Conservation (phyloP, 2,888 invertebrate genomes). For the Luperina testacea region DNA sequence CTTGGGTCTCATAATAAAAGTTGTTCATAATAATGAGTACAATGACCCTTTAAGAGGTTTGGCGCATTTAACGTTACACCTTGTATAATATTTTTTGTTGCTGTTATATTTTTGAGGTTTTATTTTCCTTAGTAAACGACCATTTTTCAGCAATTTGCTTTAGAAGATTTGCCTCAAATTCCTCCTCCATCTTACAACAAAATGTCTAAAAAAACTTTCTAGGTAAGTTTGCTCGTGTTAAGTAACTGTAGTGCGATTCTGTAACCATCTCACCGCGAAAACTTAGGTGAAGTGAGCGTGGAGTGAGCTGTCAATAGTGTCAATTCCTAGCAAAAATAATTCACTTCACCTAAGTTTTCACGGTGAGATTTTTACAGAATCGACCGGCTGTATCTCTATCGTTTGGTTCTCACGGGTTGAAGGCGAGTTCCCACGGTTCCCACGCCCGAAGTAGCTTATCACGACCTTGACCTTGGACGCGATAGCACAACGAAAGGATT, state of each 20-base stretch:
- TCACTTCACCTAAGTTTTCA: no score
- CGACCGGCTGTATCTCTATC: not conserved
- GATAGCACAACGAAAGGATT: not conserved
- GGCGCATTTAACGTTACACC: no score
- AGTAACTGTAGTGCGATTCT: no score
- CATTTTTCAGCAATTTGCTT: not conserved
- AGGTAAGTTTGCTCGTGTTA: not conserved
- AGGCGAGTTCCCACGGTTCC: constrained; percentile 42
- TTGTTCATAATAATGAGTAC: no score
- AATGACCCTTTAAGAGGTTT: no score
- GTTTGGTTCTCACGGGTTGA: constrained; percentile 32
- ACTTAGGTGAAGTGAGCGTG: no score
- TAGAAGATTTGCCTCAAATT: not conserved
- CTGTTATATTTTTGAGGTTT: not conserved
- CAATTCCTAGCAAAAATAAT: no score
- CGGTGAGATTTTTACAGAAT: no score
- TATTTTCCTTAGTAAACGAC: not conserved
- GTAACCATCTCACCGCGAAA: no score
- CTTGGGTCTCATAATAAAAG: no score
- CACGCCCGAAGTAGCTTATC: constrained; percentile 20
- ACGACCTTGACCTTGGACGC: constrained; percentile 10
- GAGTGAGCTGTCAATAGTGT: no score
- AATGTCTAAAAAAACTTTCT: not conserved
- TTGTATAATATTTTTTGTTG: not conserved
- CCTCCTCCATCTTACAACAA: not conserved